A percentile compares a stretch with the other conserved stretches of the same genome.
phyloP scores from a whole-genome alignment of 2,113 vertebrate species.

The Chinchilla lanigera region DNA sequence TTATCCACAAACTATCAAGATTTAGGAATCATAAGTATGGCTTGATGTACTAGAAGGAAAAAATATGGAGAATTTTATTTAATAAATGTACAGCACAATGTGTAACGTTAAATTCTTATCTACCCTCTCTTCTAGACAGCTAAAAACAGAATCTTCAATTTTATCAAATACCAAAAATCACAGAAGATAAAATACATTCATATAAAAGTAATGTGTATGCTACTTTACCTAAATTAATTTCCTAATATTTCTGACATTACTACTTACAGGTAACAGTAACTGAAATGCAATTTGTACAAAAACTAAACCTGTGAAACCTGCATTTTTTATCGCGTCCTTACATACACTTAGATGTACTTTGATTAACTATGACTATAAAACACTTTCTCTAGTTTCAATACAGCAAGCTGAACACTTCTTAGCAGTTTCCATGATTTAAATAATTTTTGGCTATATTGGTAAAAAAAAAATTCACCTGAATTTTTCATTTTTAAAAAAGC shows the following conservation, averaged over 20 bases:
- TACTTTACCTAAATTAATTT: not conserved
- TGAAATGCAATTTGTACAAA: constrained; percentile 23
- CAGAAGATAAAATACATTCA: not conserved
- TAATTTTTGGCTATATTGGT: constrained; percentile 41
- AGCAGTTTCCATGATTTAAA: constrained; percentile 56
- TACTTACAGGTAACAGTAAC: not conserved
- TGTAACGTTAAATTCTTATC: not conserved
- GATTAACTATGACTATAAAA: constrained; percentile 60
- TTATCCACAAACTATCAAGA: not conserved
- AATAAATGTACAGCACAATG: not conserved
- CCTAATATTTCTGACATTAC: constrained; percentile 35
- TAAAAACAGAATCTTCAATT: not conserved
- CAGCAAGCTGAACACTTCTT: constrained; percentile 1
- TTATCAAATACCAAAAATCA: constrained; percentile 17
- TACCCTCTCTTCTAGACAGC: not conserved
- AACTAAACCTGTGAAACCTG: not conserved
- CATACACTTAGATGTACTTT: not conserved
- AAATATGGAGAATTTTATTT: constrained; percentile 27
- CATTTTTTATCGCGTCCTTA: constrained; percentile 52
- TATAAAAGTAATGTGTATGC: not conserved
- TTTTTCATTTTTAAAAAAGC: constrained; percentile 49
- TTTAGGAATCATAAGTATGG: not conserved
- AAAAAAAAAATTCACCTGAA: not conserved
- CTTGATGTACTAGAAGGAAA: not conserved
- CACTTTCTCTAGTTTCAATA: constrained; percentile 12